phyloP scores from a whole-genome alignment of 2,113 vertebrate genomes.

The Sarotherodon lohbergeri region DNA sequence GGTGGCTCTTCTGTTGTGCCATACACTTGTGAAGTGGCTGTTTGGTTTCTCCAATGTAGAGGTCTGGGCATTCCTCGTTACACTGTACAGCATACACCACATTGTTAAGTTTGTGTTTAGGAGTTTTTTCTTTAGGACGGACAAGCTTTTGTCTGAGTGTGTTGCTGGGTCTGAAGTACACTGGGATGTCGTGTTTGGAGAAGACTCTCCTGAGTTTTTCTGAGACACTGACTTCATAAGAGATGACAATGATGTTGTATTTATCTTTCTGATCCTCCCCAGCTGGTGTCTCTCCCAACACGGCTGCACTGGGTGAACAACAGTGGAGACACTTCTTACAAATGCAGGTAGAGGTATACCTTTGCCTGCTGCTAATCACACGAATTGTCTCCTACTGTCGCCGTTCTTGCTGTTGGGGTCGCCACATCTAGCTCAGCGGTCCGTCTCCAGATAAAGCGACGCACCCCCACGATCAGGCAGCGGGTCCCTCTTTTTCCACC shows the following conservation, averaged over 20 bases:
- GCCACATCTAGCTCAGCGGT: too few species aligned
- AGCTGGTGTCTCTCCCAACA: not conserved
- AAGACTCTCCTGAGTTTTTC: rapidly evolving
- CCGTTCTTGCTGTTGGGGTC: too few species aligned
- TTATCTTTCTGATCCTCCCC: not conserved
- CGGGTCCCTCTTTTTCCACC: too few species aligned
- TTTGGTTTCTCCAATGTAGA: too few species aligned
- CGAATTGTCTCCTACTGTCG: too few species aligned
- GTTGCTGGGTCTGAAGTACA: rapidly evolving
- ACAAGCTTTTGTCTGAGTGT: not conserved
- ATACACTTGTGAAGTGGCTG: too few species aligned
- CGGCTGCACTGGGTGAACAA: not conserved
- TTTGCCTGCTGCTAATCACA: too few species aligned
- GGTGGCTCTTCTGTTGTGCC: too few species aligned
- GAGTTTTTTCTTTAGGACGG: not conserved
- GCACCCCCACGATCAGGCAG: too few species aligned
- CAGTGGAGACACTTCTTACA: not conserved
- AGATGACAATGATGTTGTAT: rapidly evolving
- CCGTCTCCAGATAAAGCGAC: too few species aligned
- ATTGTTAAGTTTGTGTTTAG: rapidly evolving
- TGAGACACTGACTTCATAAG: rapidly evolving
- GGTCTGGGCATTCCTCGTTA: too few species aligned
- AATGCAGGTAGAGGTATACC: too few species aligned
- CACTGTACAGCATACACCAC: rapidly evolving
- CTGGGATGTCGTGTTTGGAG: rapidly evolving